These are phyloP conservation scores for Cheirogaleus medius DNA, from an alignment of 2,113 vertebrate species.

Conservation along the genomic window DNA sequence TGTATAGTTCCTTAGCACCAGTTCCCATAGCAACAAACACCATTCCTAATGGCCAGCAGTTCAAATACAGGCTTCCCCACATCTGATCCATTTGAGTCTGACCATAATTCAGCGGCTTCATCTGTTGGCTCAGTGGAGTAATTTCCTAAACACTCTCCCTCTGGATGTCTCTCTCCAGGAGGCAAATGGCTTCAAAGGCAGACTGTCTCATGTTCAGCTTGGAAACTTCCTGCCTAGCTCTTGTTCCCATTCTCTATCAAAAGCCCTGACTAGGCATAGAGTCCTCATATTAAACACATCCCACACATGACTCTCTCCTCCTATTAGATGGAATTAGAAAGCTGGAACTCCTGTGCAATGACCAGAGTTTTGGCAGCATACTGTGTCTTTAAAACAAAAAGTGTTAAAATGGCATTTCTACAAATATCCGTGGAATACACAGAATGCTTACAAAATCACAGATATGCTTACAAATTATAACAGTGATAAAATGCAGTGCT, in stretches of 20 bases:
- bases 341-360: not conserved
- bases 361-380: not conserved
- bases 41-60: slow-evolving; percentile 82
- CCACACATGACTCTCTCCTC: not conserved
- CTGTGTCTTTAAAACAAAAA: not conserved
- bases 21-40: slow-evolving; percentile 88
- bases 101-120: slow-evolving; percentile 75
- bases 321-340: not conserved
- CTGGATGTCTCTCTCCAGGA: slow-evolving; percentile 75
- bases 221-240: slow-evolving; percentile 61
- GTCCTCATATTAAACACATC: slow-evolving; percentile 35
- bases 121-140: slow-evolving; percentile 69
- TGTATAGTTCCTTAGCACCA: slow-evolving; percentile 80
- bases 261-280: slow-evolving; percentile 48
- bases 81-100: slow-evolving; percentile 80
- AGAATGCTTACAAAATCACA: slow-evolving; percentile 9
- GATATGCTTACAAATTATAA: not conserved
- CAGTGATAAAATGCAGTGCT: not conserved
- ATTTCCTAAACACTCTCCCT: slow-evolving; percentile 75
- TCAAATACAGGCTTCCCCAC: slow-evolving; percentile 82
- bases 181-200: slow-evolving; percentile 74
- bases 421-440: not conserved
- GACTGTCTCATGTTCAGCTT: slow-evolving; percentile 60
- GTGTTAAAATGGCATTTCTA: not conserved
- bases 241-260: slow-evolving; percentile 26